Evolutionary conservation across 2,888 invertebrate species (phyloP).

Genomic region (Macrosiphum euphorbiae): DNA sequence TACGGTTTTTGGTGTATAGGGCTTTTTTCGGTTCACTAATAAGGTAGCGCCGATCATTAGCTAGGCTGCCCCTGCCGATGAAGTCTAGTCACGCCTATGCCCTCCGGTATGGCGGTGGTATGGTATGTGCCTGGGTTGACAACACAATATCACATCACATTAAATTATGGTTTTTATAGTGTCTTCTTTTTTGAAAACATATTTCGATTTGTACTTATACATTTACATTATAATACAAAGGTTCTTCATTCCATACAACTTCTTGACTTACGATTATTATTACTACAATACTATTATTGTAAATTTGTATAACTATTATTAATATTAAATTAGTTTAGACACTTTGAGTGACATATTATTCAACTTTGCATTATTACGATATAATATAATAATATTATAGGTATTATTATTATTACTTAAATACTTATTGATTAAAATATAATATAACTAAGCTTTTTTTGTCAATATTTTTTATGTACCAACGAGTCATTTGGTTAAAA

Average conservation of each 20-base stretch:
- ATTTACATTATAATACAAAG: neutral
- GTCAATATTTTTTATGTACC: neutral
- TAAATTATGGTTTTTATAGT: neutral
- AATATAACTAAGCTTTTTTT: constrained; percentile 38
- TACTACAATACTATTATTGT: constrained; percentile 15
- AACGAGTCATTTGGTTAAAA: constrained; percentile 39
- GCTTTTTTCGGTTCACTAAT: too few relatives aligned
- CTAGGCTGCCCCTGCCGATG: too few relatives aligned
- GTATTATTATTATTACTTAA: constrained; percentile 20
- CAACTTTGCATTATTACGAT: constrained; percentile 26
- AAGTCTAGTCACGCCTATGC: too few relatives aligned
- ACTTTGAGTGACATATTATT: constrained; percentile 43
- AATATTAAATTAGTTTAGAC: constrained; percentile 43
- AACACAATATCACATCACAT: neutral
- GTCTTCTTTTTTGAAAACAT: neutral
- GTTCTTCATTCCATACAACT: constrained; percentile 13
- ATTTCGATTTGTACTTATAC: neutral
- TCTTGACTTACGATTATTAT: constrained; percentile 31
- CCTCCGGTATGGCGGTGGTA: neutral
- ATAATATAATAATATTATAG: constrained; percentile 26
- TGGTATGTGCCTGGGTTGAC: neutral
- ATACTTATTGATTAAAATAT: constrained; percentile 32
- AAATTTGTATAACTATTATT: constrained; percentile 14
- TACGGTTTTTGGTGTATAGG: too few relatives aligned
- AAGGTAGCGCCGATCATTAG: too few relatives aligned